Percentiles rank a stretch among this genome's conserved stretches.
Conservation (phyloP, 2,888 invertebrate species). For the Neuroscelio doddi region DNA sequence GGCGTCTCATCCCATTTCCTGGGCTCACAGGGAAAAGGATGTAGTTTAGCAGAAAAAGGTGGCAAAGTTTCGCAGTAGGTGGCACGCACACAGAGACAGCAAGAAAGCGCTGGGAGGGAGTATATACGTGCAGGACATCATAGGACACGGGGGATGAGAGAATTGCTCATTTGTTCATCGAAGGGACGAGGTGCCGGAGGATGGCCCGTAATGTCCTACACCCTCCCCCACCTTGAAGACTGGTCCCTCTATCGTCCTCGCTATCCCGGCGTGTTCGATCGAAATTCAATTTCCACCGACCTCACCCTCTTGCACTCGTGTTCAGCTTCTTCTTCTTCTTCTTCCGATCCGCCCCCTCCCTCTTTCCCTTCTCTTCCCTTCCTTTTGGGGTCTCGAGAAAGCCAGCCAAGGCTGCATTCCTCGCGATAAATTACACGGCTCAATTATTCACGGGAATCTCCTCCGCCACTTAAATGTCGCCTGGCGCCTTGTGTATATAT, state of each 20-base stretch:
- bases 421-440: constrained; percentile 67
- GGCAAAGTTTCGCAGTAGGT: constrained; percentile 48
- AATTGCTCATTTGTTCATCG: constrained; percentile 71
- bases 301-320: constrained; percentile 40
- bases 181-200: constrained; percentile 63
- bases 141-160: constrained; percentile 67
- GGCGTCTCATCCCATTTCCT: constrained; percentile 40
- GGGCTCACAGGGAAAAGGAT: constrained; percentile 43
- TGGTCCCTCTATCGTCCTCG: constrained; percentile 25
- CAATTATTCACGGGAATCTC: constrained; percentile 69
- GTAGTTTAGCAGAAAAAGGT: constrained; percentile 47
- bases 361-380: constrained; percentile 11
- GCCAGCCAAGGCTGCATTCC: constrained; percentile 65
- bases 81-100: constrained; percentile 26
- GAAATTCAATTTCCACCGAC: constrained; percentile 71
- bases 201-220: constrained; percentile 67
- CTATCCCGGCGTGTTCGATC: constrained; percentile 66
- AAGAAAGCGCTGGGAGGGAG: constrained; percentile 12
- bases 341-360: constrained; percentile 44
- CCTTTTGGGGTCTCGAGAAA: constrained; percentile 54
- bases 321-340: constrained; percentile 28
- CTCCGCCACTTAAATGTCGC: constrained; percentile 53
- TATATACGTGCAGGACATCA: constrained; percentile 69
- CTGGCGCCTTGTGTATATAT: constrained; percentile 44
- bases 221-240: constrained; percentile 47